Percentiles rank a stretch among this genome's conserved stretches.
phyloP scores from a whole-genome alignment of 2,888 invertebrate genomes.

The Polydrusus tereticollis region DNA sequence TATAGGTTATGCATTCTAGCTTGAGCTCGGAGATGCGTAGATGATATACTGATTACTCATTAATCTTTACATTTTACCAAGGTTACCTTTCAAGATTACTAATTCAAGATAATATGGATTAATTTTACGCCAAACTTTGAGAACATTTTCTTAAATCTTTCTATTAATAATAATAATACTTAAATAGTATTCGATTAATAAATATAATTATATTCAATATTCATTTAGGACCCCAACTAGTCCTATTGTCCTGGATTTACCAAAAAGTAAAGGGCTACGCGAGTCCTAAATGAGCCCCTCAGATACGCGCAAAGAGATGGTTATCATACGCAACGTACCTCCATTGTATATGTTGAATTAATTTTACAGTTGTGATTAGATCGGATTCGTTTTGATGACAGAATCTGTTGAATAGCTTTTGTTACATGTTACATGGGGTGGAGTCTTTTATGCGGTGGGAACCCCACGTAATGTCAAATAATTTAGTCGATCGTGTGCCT shows the following conservation, averaged over 20 bases:
- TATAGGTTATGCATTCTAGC: too few species aligned
- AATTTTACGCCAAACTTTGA: too few species aligned
- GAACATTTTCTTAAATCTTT: too few species aligned
- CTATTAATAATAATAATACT: too few species aligned
- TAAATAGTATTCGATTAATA: not conserved
- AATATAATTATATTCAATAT: not conserved
- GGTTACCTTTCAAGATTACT: too few species aligned
- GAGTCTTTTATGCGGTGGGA: slow-evolving; percentile 14
- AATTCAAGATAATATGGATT: too few species aligned
- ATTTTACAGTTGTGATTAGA: slow-evolving; percentile 44
- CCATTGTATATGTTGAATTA: slow-evolving; percentile 46
- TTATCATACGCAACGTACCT: slow-evolving; percentile 45
- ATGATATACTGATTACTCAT: too few species aligned
- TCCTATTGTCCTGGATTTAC: not conserved
- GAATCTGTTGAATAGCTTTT: slow-evolving; percentile 29
- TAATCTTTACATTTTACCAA: too few species aligned
- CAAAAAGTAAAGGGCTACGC: slow-evolving; percentile 5
- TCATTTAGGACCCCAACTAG: not conserved
- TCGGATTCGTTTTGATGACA: slow-evolving; percentile 42
- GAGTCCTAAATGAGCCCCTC: slow-evolving; percentile 2
- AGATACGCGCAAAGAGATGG: slow-evolving; percentile 37
- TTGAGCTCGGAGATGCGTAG: too few species aligned
- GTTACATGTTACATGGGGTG: slow-evolving; percentile 17
- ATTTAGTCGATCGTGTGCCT: not conserved
- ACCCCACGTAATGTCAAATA: slow-evolving; percentile 9